A percentile compares a stretch with the other conserved stretches of the same genome.
These are phyloP conservation scores for Myopa testacea DNA, from an alignment of 2,888 invertebrate species.

Conservation along the genomic window DNA sequence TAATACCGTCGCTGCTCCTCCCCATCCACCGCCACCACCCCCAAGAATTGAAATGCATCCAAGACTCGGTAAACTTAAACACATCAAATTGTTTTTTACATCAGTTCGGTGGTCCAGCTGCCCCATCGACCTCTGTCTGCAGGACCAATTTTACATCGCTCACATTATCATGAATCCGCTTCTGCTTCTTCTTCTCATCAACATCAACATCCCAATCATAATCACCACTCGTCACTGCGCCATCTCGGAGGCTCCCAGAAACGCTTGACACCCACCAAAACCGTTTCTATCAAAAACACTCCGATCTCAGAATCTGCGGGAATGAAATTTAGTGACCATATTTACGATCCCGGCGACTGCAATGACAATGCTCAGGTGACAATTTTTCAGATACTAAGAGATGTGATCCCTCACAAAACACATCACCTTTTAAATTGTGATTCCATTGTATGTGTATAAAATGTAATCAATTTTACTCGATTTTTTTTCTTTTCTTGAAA, in stretches of 20 bases:
- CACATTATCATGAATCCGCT: constrained; percentile 55
- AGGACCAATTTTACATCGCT: constrained; percentile 68
- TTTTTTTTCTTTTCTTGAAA: not conserved
- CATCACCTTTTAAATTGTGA: not conserved
- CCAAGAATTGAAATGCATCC: not conserved
- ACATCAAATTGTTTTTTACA: constrained; percentile 6
- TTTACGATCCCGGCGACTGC: constrained; percentile 27
- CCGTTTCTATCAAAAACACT: constrained; percentile 32
- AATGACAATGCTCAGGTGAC: constrained; percentile 33
- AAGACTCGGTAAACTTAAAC: not conserved
- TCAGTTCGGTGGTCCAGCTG: constrained; percentile 60
- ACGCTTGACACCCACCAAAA: constrained; percentile 55
- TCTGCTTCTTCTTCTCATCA: not conserved
- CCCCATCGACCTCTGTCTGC: constrained; percentile 69
- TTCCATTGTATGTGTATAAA: not conserved
- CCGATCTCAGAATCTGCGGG: constrained; percentile 31
- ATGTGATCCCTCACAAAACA: not conserved
- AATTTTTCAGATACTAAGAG: constrained; percentile 10
- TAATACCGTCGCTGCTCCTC: no score
- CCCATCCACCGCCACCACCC: no score
- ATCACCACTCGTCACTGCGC: constrained; percentile 64
- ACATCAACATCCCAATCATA: constrained; percentile 39
- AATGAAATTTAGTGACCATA: constrained; percentile 25
- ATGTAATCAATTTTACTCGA: not conserved
- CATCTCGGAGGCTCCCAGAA: constrained; percentile 64